Evolutionary conservation across 2,888 invertebrate genomes (phyloP).

Genomic region (Oxycera nigricornis): DNA sequence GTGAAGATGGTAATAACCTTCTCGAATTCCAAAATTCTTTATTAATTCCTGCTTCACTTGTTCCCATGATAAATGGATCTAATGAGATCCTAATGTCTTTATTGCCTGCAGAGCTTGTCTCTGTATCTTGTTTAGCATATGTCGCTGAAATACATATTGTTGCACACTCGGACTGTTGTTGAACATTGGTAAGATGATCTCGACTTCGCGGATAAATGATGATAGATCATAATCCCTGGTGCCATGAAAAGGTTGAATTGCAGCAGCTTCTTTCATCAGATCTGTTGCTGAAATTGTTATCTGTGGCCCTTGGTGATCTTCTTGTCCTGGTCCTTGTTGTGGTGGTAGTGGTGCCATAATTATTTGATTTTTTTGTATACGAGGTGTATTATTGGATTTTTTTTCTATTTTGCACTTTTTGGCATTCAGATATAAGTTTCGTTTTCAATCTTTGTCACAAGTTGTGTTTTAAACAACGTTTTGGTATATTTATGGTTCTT

Average conservation of each 20-base stretch:
- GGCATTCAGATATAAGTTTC: neutral
- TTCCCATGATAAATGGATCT: slow-evolving; percentile 44
- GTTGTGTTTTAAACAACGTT: neutral
- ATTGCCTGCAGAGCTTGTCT: slow-evolving; percentile 42
- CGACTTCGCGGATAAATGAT: slow-evolving; percentile 3
- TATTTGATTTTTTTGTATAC: neutral
- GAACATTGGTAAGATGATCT: slow-evolving; percentile 15
- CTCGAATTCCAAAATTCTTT: slow-evolving; percentile 23
- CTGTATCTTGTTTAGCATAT: slow-evolving; percentile 30
- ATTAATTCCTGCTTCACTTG: slow-evolving; percentile 43
- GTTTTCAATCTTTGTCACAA: neutral
- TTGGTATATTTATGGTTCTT: neutral
- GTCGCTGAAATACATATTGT: neutral
- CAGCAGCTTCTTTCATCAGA: neutral
- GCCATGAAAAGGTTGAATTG: neutral
- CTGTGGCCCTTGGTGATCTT: neutral
- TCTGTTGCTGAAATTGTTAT: neutral
- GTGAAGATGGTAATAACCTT: slow-evolving; percentile 1
- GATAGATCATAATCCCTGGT: slow-evolving; percentile 1
- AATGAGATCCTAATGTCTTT: slow-evolving; percentile 43
- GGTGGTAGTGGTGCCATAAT: neutral
- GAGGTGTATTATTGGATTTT: neutral
- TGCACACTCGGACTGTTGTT: neutral
- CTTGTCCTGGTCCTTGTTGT: neutral
- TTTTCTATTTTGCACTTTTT: neutral